Conservation (phyloP, 2,888 invertebrate genomes). For the Andrena minutula region DNA sequence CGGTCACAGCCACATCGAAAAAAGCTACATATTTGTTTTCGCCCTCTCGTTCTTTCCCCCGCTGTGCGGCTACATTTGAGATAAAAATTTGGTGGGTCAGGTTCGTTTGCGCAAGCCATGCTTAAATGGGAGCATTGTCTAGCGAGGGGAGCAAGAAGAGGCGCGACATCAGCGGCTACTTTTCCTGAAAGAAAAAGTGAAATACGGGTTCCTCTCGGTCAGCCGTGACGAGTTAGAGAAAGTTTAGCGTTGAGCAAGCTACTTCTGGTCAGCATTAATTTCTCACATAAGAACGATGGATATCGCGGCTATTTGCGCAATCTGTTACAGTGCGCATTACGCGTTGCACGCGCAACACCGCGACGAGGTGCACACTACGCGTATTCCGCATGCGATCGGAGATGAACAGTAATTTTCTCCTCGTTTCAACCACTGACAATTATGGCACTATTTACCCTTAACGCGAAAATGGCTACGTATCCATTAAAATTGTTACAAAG, state of each 20-base stretch:
- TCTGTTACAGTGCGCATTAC: slow-evolving; percentile 51
- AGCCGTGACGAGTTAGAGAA: slow-evolving; percentile 70
- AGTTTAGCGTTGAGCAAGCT: slow-evolving; percentile 72
- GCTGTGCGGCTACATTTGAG: too few species aligned
- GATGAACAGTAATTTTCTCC: neutral
- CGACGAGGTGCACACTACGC: neutral
- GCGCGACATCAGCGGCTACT: slow-evolving; percentile 3
- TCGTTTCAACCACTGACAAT: neutral
- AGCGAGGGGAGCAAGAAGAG: neutral
- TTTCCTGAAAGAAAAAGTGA: slow-evolving; percentile 38
- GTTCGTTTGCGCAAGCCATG: neutral
- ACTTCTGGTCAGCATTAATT: slow-evolving; percentile 70
- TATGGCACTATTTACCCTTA: neutral
- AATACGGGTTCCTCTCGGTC: slow-evolving; percentile 50
- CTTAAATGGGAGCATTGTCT: neutral
- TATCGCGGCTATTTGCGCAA: slow-evolving; percentile 64
- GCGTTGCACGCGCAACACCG: slow-evolving; percentile 48
- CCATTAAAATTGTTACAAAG: neutral
- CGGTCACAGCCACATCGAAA: too few species aligned
- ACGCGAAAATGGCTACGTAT: neutral
- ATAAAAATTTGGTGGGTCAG: too few species aligned
- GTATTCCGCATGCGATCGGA: neutral
- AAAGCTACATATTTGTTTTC: too few species aligned
- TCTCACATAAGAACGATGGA: slow-evolving; percentile 66
- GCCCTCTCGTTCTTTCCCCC: too few species aligned